Base-by-base conservation (phyloP, 2,888 invertebrate species). In the Trichopoda pennipes region DNA sequence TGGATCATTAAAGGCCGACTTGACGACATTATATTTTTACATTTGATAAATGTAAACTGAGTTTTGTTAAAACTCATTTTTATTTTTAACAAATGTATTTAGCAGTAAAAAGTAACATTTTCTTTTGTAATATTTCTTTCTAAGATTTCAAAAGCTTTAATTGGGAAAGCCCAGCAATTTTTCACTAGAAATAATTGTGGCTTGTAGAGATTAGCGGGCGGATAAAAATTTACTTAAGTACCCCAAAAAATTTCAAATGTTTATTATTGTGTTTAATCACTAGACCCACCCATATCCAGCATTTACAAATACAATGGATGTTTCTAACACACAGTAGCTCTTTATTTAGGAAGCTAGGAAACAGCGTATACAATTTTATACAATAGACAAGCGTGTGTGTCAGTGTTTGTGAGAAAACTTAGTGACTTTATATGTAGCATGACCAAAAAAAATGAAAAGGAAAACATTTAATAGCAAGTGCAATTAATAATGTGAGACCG, bases 401-500 rank as follows among this genome's bases (percentile, higher is more conserved):
- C 6, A 49, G 12, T 77, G 14, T 3, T 14, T 42, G 38, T 23
- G 47, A 32, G 17, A 28, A 8, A 53, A 51, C 21, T 74, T 75
- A n/a, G n/a, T 64, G 19, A 28, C 44, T 78, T 58, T 66, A 64
- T 72, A 44, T 51, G 56, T 32, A 2, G 49, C 56, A 68, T 53
- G 23, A 53, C 53, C 69, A 76, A 69, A 55, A 61, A 47, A 51
- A 16, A 42, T n/a, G 19, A 16, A 47, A 64, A 51, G 17, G 21
- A 56, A 81, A 74, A 81, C 64, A 53, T 77, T 64, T 73, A 78
- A 70, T 74, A 66, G 81, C 78, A 82, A 82, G 78, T 78, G 81
- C 81, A 82, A 82, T 81, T 81, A 81, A 81, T 81, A 81, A 81
- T 81, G 38, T 75, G 78, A 61, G 35, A 76, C 69, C 61, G 53